Evolutionary conservation across 2,797 vertebrate species (phyloP), one percentile per base, ranked within the genome.

Genomic region (Pantherophis alleghaniensis): DNA sequence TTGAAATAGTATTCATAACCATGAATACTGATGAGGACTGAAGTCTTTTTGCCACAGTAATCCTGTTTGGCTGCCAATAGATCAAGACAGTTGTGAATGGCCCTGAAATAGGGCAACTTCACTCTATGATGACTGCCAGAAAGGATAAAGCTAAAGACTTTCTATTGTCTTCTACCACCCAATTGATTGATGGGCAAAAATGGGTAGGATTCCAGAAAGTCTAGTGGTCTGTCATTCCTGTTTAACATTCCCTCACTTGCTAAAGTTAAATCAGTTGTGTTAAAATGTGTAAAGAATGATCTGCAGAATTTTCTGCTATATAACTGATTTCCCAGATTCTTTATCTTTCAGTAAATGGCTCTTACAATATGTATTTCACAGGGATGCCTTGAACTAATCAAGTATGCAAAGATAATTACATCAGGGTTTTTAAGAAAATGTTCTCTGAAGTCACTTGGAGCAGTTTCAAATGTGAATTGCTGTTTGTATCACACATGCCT

Each of bases 381-480:
- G 87, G 12, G 16, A 63, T 37, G 51, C 66, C 89, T 16, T 57
- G 24, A 92, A 69, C 53, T 63, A 89, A 86, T 86, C 87, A 53
- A 16, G 51, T 28, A 32, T 89, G 69, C 26, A 66, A 60, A 37
- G 37, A 89, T 42, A 14, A 59, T 79, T 37, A 47, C 18, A 56
- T 63, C 42, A 88, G 24, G n/a, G 6, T 10, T 28, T 51, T 32
- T 16, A 63, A n/a, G 53, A 59, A 87, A 69, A 59, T 79, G 42
- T 22, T 55, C 42, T 74, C 79, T 60, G 20, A 92, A 74, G 61
- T 57, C 59, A 86, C 32, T 37, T 83, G 63, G 12, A 92, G 61
- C 6, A 37, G n/a, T 59, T 91, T 89, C 66, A 87, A n/a, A 91
- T 87, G 92, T 90, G 88, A 92, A 91, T 92, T 42, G 87, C 57